A percentile compares a stretch with the other conserved stretches of the same genome.
phyloP scores from a whole-genome alignment of 2,797 vertebrate species.

The Phoxinus dragarum region DNA sequence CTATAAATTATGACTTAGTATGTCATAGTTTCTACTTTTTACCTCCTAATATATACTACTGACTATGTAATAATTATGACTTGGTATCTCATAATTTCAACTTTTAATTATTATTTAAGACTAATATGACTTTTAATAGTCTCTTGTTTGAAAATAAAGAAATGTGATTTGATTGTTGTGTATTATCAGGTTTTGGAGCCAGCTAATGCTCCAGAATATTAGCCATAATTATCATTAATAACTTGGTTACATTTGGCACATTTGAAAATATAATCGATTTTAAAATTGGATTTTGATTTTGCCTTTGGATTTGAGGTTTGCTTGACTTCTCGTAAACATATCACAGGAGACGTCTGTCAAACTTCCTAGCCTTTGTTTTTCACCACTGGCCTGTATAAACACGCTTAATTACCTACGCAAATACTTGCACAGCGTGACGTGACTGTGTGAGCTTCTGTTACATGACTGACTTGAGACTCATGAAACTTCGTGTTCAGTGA shows the following conservation, averaged over 20 bases:
- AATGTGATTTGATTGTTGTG: not conserved
- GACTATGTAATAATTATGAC: not conserved
- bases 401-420: not conserved
- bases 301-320: not conserved
- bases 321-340: slow-evolving; percentile 1
- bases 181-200: not conserved
- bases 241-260: not conserved
- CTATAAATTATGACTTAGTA: not conserved
- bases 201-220: not conserved
- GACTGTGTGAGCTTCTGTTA: not conserved
- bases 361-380: not conserved
- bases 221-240: not conserved
- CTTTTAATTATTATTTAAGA: not conserved
- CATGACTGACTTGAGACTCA: not conserved
- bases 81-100: not conserved
- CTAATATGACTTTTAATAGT: not conserved
- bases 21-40: not conserved
- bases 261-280: not conserved
- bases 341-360: not conserved
- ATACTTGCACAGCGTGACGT: not conserved
- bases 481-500: not conserved
- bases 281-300: not conserved
- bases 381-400: not conserved
- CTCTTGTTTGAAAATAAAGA: not conserved
- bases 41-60: not conserved